phyloP scores from a whole-genome alignment of 2,113 vertebrate genomes.

The Oceanodroma tethys region DNA sequence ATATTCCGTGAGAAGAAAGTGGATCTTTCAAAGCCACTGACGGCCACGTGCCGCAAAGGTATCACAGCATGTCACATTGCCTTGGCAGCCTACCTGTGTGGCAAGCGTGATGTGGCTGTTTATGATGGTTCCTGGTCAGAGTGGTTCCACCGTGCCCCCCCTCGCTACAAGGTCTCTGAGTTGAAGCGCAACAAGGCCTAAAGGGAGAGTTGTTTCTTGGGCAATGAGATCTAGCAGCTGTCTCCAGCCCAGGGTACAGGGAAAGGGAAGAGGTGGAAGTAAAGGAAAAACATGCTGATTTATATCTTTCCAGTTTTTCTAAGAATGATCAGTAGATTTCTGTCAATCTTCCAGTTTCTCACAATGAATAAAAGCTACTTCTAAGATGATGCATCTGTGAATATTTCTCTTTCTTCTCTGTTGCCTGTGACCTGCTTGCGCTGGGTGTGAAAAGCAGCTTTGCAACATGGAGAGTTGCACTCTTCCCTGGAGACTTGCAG shows the following conservation, averaged over 20 bases:
- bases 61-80: constrained; percentile 90
- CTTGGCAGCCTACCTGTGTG: constrained; percentile 86
- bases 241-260: background rate
- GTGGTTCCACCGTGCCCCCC: constrained; percentile 84
- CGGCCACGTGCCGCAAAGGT: constrained; percentile 85
- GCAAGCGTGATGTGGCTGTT: constrained; percentile 79
- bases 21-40: constrained; percentile 80
- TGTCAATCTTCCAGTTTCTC: background rate
- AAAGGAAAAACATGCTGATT: background rate
- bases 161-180: constrained; percentile 81
- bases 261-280: background rate
- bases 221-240: background rate
- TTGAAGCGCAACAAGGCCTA: constrained; percentile 60
- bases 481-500: background rate
- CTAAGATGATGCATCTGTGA: background rate
- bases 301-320: background rate
- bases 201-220: background rate
- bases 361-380: constrained; percentile 46
- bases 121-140: constrained; percentile 93
- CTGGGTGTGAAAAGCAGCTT: background rate
- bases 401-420: background rate
- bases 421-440: background rate
- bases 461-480: background rate
- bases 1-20: constrained; percentile 80
- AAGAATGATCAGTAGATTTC: background rate